Evolutionary conservation across 2,113 vertebrate species (phyloP).

Genomic region (Hiodon tergisus): DNA sequence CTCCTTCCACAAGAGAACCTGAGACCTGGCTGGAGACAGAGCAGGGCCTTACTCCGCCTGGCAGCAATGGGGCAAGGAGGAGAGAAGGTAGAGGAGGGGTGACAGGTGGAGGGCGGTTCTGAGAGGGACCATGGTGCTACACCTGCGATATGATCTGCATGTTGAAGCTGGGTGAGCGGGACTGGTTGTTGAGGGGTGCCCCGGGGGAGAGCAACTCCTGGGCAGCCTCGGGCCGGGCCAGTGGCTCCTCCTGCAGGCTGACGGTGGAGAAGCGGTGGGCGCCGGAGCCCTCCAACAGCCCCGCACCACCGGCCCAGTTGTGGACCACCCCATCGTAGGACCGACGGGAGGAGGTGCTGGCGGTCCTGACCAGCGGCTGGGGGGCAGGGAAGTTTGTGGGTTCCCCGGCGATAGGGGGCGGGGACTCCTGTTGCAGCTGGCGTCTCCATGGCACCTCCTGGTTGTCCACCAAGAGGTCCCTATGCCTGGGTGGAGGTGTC

Average conservation of each 20-base stretch:
- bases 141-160: constrained; percentile 99
- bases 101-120: background rate
- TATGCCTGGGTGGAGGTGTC: constrained; percentile 43
- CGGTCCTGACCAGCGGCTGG: constrained; percentile 79
- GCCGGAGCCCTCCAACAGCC: constrained; percentile 61
- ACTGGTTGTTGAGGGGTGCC: constrained; percentile 87
- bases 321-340: constrained; percentile 74
- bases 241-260: constrained; percentile 89
- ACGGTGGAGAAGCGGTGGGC: constrained; percentile 84
- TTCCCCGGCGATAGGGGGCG: constrained; percentile 73
- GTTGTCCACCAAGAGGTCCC: constrained; percentile 41
- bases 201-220: constrained; percentile 79
- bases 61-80: background rate
- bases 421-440: constrained; percentile 55
- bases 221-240: constrained; percentile 71
- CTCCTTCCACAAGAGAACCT: background rate
- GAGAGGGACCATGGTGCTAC: constrained; percentile 49
- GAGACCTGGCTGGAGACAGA: no score
- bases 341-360: constrained; percentile 93
- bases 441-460: constrained; percentile 61
- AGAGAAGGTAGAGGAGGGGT: background rate
- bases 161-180: constrained; percentile 97
- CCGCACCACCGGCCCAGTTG: constrained; percentile 56
- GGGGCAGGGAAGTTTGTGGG: constrained; percentile 81
- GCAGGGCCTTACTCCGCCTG: background rate